Evolutionary conservation across 2,888 invertebrate genomes (phyloP), one percentile per base, ranked within the genome.

Genomic region (Epirrhoe alternata): DNA sequence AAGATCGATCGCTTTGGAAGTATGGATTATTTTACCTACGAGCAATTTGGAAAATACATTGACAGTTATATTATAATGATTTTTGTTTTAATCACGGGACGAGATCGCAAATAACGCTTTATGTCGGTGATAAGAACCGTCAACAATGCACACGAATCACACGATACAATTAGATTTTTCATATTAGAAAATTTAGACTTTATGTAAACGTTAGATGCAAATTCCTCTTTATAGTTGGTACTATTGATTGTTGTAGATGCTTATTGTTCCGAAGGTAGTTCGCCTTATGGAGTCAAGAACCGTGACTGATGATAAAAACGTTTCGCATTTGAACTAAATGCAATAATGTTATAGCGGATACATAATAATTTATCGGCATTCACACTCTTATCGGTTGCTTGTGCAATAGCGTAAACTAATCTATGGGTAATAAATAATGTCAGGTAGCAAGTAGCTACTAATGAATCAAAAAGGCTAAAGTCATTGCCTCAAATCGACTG

Each of bases 381-480:
- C 33, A 50, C 35, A 51, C 49, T 31, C 61, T 63, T 57, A 71
- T 73, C 64, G 70, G 66, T 67, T 59, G 53, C 57, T 61, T 6
- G 14, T 54, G 45, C 38, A 53, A 51, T 59, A 30, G 51, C 54
- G 50, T 66, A 70, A 66, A 64, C 61, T 63, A 70, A 73, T 66
- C 56, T 68, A 64, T 68, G 50, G 58, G 53, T 67, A 66, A 68
- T 69, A 73, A 73, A 70, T 70, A 77, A 72, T 67, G 61, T 70
- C 63, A 72, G 78, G 73, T 80, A 47, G 42, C 42, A 8, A 42
- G 12, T 33, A 79, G 77, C 82, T 82, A 82, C 78, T 85, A 87
- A 87, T 87, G 80, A 87, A 88, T 87, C 86, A 88, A 88, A 83
- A 84, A 85, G 82, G 76, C 83, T 86, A 83, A 81, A 89, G 88